These are phyloP conservation scores for Dipodomys merriami DNA, from an alignment of 2,113 vertebrate species.

Conservation along the genomic window DNA sequence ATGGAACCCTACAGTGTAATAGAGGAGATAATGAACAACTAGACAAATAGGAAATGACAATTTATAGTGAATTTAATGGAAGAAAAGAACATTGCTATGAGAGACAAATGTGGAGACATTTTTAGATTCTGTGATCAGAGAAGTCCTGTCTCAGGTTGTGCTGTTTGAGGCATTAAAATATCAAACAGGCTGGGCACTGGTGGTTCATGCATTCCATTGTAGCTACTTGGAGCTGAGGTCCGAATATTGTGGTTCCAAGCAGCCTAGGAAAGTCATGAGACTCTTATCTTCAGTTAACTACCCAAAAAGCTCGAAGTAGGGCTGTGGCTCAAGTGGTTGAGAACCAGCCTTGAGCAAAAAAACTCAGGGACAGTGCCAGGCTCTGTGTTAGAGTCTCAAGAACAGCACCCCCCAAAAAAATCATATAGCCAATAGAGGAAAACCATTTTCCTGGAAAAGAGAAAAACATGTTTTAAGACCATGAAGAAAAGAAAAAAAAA, in stretches of 20 bases:
- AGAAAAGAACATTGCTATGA: background rate
- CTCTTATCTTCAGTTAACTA: too few species aligned
- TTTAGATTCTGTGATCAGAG: background rate
- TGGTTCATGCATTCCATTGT: too few species aligned
- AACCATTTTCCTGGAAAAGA: constrained; percentile 19
- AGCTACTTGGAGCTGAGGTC: too few species aligned
- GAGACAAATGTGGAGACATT: background rate
- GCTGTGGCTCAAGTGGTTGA: too few species aligned
- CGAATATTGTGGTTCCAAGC: too few species aligned
- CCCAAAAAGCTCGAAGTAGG: too few species aligned
- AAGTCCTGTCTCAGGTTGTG: background rate
- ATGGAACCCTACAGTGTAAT: background rate
- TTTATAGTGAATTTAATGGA: background rate
- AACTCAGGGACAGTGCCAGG: too few species aligned
- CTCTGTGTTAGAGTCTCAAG: too few species aligned
- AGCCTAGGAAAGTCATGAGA: too few species aligned
- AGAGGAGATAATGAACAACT: background rate
- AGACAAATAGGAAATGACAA: constrained; percentile 41
- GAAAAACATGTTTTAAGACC: background rate
- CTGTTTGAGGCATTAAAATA: background rate
- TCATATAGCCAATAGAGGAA: background rate
- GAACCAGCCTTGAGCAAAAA: too few species aligned
- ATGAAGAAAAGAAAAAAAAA: background rate
- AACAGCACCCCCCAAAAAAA: background rate
- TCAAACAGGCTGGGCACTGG: background rate